These are phyloP conservation scores for Hydra vulgaris DNA, from an alignment of 30 jellyfish, hydroid and myxozoan species.

Conservation along the genomic window DNA sequence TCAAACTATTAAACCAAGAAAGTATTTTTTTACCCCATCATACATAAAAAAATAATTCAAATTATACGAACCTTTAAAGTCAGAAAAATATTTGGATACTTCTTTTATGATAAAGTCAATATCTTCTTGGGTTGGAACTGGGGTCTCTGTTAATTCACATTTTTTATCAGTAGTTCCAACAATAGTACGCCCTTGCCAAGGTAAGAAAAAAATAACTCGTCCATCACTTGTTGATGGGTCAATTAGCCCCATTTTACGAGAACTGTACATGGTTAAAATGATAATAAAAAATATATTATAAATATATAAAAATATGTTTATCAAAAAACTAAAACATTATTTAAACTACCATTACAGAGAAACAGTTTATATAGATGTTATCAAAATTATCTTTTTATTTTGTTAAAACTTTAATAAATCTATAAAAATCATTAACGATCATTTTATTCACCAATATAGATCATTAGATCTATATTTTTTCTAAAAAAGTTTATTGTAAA, in stretches of 20 bases:
- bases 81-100: conserved; percentile 51
- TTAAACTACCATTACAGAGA: too few relatives aligned
- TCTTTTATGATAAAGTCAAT: conserved; percentile 70
- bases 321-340: background rate
- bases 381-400: too few relatives aligned
- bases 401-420: too few relatives aligned
- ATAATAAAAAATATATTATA: background rate
- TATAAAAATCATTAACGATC: too few relatives aligned
- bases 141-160: conserved; percentile 60
- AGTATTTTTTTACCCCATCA: too few relatives aligned
- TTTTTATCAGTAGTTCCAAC: conserved; percentile 99
- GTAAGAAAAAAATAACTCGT: conserved; percentile 91
- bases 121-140: conserved; percentile 78
- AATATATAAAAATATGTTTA: too few relatives aligned
- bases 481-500: too few relatives aligned
- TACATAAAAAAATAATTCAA: too few relatives aligned
- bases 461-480: too few relatives aligned
- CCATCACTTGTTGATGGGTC: conserved; percentile 98
- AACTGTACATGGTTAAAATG: conserved; percentile 25
- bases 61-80: conserved; percentile 80
- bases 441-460: too few relatives aligned
- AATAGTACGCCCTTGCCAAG: conserved; percentile 98
- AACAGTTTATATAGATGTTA: too few relatives aligned
- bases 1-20: too few relatives aligned
- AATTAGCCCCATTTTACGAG: conserved; percentile 77